Evolutionary conservation across 2,797 vertebrate genomes (phyloP), one percentile per base, ranked within the genome.

Genomic region (Huso huso): DNA sequence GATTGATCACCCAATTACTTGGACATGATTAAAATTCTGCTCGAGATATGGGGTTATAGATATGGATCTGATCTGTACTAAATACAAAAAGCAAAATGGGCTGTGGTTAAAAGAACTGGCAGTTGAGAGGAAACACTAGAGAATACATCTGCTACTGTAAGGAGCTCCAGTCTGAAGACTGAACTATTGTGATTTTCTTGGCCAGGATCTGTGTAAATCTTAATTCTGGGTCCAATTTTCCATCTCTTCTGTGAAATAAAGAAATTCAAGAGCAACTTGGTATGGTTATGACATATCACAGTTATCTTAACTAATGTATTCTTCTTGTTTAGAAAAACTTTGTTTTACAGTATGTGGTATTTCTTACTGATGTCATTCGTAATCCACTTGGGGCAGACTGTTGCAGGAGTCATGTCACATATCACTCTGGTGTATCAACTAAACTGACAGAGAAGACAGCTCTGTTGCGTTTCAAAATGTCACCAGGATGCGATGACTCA

Each of bases 41-140:
- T 57, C 37, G 15, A 6, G 65, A 6, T 51, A 62, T 68, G 23
- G 23, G 4, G 23, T 37, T 37, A 37, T 37, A 37, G 23, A 37
- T 62, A 64, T 66, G 49, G 59, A 69, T 60, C 60, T 50, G 61
- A 61, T 48, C 15, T 15, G 10, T 52, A 61, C 71, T 77, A 78
- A 75, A 75, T 75, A 68, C 74, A 76, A 66, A 50, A 51, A 23
- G n/a, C 50, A 64, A 59, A 69, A 70, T 68, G 70, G 66, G 51
- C 70, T 70, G 49, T 62, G 51, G 62, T 61, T 13, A 48, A 63
- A 53, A 57, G 48, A 58, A 58, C n/a, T 69, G 67, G 68, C 63
- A 51, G 68, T 71, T 66, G 70, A 73, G 57, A n/a, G 37, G 48
- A 64, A 57, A 53, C 74, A 69, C 65, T 52, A 37, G 65, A 66